Base-by-base conservation (phyloP, 2,797 vertebrate genomes). In the Sebastes nivosus region DNA sequence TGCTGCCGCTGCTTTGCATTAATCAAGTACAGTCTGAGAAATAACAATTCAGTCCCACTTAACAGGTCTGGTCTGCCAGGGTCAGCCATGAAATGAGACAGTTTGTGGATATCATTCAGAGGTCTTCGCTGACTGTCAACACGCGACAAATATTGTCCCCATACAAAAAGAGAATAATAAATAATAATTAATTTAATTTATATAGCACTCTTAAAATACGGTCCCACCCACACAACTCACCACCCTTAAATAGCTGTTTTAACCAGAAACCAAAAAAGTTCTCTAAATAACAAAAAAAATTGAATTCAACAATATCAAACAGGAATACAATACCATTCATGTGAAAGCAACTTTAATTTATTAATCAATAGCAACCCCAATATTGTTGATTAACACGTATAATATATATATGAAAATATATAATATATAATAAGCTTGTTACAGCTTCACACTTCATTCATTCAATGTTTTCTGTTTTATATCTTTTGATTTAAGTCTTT, bases 11-110 rank as follows among this genome's bases (percentile, higher is more conserved):
- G 72, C 79, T 79, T 84, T 84, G 78, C 81, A 89, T 88, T 82
- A 80, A 90, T 88, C 86, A 87, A 77, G 80, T 85, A 86, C 74
- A 87, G 70, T 84, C 83, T 86, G 77, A 73, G 70, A 88, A 85
- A 87, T 57, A 80, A 87, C 75, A 83, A 30, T 69, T 78, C 64
- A 76, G 73, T 30, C 36, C 30, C 55, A 55, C 14, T 52, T 24
- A 46, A 36, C 54, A 36, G 12, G 32, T 57, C 32, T 38, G 34
- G 59, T 58, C 81, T 60, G 58, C 27, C 24, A 20, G 59, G 63
- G 16, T 72, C 58, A 25, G 20, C 24, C 18, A 7, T 38, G 13
- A 76, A 50, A 60, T 2, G 20, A 72, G 55, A 55, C 66, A 27
- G 55, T 74, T 22, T 60, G 38, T 38, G 67, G 52, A 73, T 7